Evolutionary conservation across 2,888 invertebrate genomes (phyloP), one percentile per base, ranked within the genome.

Genomic region (Stomorhina lunata): DNA sequence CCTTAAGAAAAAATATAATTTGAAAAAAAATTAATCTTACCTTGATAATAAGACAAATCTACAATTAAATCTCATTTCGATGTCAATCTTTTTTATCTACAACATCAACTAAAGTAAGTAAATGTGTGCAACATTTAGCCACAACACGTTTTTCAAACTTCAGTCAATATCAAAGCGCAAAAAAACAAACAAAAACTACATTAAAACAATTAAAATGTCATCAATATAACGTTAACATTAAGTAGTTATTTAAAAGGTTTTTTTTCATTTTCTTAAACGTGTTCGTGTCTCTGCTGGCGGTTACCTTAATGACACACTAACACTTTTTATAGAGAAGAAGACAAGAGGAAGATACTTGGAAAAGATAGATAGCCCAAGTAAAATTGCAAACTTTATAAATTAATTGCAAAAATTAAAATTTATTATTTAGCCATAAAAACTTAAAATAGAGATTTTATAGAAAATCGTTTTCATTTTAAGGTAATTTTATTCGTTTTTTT

Each of bases 251-350:
- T 22, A 40, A 2, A 37, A 29, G 37, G 10, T 29, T 32, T n/a
- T n/a, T n/a, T n/a, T n/a, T n/a, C n/a, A n/a, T n/a, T n/a, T n/a
- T n/a, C n/a, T n/a, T n/a, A 37, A 37, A 37, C 37, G 12, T 50
- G 20, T 17, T 53, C 53, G 10, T 27, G 25, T 10, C 27, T 40
- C 9, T 45, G n/a, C 22, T 57, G 37, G 15, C 4, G 6, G n/a
- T 72, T 57, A 55, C 65, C 57, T 32, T 72, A 48, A 55, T 48
- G 32, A 25, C 34, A 65, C 12, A 71, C 69, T 57, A 25, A 53
- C 57, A 53, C 3, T 27, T 29, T 27, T 15, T 37, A 17, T 65
- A 17, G 7, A 10, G 29, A 22, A 43, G n/a, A n/a, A n/a, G n/a
- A n/a, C n/a, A n/a, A n/a, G n/a, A n/a, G n/a, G n/a, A n/a, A n/a